Conservation (phyloP, 2,888 invertebrate species). For the Galeruca laticollis region DNA sequence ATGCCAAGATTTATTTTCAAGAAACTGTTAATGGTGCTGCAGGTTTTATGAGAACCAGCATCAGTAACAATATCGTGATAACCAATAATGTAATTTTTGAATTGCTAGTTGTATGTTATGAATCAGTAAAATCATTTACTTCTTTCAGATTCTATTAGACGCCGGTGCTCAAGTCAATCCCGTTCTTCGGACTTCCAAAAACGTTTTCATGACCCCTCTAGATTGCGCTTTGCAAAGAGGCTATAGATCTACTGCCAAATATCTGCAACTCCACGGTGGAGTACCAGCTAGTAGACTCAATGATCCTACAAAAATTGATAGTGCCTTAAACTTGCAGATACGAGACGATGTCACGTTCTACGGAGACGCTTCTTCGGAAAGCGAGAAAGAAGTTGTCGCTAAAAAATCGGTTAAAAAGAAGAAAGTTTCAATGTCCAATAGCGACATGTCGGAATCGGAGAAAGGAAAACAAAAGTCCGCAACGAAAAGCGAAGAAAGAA, state of each 20-base stretch:
- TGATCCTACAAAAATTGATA: constrained; percentile 46
- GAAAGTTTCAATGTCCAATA: constrained; percentile 54
- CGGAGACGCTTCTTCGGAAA: constrained; percentile 61
- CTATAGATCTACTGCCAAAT: constrained; percentile 91
- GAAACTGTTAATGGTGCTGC: constrained; percentile 27
- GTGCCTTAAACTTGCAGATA: constrained; percentile 56
- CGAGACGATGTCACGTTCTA: constrained; percentile 62
- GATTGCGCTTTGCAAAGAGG: constrained; percentile 91
- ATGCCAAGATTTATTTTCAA: constrained; percentile 28
- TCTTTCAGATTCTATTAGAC: constrained; percentile 78
- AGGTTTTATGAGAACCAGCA: constrained; percentile 18
- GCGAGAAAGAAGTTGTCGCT: constrained; percentile 60
- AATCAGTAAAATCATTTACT: constrained; percentile 1
- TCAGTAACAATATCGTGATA: constrained; percentile 28
- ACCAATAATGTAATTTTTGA: constrained; percentile 25
- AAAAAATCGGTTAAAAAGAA: constrained; percentile 54
- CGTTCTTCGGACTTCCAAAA: constrained; percentile 84
- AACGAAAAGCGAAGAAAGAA: constrained; percentile 51
- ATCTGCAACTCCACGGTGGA: constrained; percentile 91
- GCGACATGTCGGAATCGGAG: constrained; percentile 58
- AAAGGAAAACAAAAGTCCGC: constrained; percentile 37
- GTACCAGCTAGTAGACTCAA: constrained; percentile 80
- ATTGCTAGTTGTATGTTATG: background rate
- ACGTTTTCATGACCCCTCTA: constrained; percentile 88
- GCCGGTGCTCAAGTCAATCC: constrained; percentile 88